Percentiles rank a stretch among this genome's conserved stretches.
Conservation (phyloP, 1,140 invertebrate genomes). For the Penaeus chinensis region DNA sequence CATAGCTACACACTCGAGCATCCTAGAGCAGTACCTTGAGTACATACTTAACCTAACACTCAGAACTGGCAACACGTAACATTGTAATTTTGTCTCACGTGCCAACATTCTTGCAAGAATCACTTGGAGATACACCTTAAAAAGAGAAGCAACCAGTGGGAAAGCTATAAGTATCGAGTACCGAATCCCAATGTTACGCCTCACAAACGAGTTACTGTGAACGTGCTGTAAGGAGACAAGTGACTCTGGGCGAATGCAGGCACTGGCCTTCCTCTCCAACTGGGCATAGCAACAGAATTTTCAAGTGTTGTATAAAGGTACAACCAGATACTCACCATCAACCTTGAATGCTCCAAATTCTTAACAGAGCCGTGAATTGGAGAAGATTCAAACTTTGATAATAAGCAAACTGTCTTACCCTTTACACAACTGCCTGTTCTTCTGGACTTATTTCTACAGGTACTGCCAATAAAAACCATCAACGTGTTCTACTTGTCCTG, state of each 20-base stretch:
- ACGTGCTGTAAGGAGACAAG: slow-evolving; percentile 13
- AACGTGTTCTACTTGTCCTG: slow-evolving; percentile 7
- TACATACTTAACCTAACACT: slow-evolving; percentile 8
- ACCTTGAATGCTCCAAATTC: no score
- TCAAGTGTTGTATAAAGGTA: slow-evolving; percentile 37
- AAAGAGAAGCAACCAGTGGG: no score
- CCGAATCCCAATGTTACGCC: no score
- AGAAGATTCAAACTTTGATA: no score
- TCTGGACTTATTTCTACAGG: not conserved
- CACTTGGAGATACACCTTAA: no score
- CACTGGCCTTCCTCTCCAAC: not conserved
- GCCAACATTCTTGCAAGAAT: no score
- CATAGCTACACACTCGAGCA: slow-evolving; percentile 48
- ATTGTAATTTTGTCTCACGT: no score
- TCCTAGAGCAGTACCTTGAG: slow-evolving; percentile 42
- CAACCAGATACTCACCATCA: no score
- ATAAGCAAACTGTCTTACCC: no score
- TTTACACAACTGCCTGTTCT: no score
- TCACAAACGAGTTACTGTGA: not conserved
- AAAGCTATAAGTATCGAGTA: no score
- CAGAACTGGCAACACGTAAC: slow-evolving; percentile 13
- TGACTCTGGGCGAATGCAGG: slow-evolving; percentile 14
- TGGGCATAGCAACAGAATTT: slow-evolving; percentile 20
- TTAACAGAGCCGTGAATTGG: no score
- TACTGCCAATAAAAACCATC: slow-evolving; percentile 20